A percentile compares a stretch with the other conserved stretches of the same genome.
Evolutionary conservation across 2,797 vertebrate genomes (phyloP).

Genomic region (Nothura maculosa): DNA sequence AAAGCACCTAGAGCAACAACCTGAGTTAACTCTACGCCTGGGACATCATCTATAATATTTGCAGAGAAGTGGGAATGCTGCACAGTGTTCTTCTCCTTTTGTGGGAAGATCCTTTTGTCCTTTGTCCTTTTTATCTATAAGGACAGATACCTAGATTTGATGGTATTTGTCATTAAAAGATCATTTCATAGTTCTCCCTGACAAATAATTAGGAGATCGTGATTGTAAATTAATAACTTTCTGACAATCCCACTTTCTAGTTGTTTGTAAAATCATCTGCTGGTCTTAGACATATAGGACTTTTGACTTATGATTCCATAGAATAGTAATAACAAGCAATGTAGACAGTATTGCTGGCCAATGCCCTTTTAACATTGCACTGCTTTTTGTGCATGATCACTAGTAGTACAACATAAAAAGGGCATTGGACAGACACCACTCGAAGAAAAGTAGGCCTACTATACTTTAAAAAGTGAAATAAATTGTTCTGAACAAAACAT

Average conservation of each 20-base stretch:
- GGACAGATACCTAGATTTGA: not conserved
- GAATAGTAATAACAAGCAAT: not conserved
- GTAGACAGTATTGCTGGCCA: conserved; percentile 81
- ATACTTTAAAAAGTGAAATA: not conserved
- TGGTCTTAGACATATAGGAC: not conserved
- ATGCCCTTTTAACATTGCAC: conserved; percentile 91
- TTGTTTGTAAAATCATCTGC: not conserved
- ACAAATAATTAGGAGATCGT: not conserved
- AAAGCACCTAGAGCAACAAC: not conserved
- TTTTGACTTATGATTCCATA: not conserved
- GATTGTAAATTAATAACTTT: rapidly evolving
- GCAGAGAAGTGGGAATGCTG: not conserved
- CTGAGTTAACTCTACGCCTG: not conserved
- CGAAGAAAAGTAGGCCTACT: not conserved
- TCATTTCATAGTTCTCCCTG: not conserved
- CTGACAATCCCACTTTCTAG: not conserved
- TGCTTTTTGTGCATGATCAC: conserved; percentile 86
- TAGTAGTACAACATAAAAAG: conserved; percentile 90
- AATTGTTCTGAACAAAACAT: not conserved
- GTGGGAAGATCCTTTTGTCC: not conserved
- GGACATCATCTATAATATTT: not conserved
- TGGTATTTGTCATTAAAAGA: not conserved
- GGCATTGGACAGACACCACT: conserved; percentile 83
- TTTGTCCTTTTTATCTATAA: not conserved
- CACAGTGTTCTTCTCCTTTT: not conserved